phyloP scores from a whole-genome alignment of 1,140 invertebrate species.

The Charaxes varanes region DNA sequence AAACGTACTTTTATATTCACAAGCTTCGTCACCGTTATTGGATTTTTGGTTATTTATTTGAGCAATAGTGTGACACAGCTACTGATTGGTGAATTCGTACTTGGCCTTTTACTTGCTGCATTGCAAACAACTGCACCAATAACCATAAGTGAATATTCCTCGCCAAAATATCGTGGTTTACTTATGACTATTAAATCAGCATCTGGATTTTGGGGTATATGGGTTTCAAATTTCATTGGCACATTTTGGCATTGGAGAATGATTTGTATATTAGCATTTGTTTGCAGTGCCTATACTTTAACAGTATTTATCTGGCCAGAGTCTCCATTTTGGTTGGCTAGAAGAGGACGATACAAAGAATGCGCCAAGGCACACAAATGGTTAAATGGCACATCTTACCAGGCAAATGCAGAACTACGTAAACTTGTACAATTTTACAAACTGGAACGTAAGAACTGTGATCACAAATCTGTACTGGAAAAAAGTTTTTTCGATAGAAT shows the following conservation, averaged over 20 bases:
- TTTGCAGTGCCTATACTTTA: conserved; percentile 22
- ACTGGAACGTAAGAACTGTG: not conserved
- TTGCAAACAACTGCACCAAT: not conserved
- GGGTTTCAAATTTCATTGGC: conserved; percentile 32
- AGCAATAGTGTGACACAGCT: conserved; percentile 6
- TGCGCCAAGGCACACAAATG: conserved; percentile 19
- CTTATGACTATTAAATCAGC: conserved; percentile 33
- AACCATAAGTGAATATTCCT: conserved; percentile 23
- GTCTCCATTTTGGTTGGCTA: conserved; percentile 35
- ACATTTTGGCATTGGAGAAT: conserved; percentile 35
- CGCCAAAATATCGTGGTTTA: conserved; percentile 30
- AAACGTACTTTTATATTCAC: conserved; percentile 5
- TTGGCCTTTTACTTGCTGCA: not conserved
- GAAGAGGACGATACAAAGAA: conserved; percentile 22
- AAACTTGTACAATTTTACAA: conserved; percentile 3
- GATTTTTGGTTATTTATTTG: conserved; percentile 2
- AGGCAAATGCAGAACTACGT: conserved; percentile 24
- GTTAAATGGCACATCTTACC: conserved; percentile 23
- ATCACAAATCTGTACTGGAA: conserved; percentile 10
- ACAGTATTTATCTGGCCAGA: conserved; percentile 26
- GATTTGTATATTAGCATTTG: conserved; percentile 25
- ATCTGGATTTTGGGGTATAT: conserved; percentile 32
- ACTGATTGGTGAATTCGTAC: conserved; percentile 6
- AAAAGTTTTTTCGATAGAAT: not conserved
- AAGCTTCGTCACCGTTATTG: not conserved